Conservation (phyloP, 1,140 invertebrate genomes). For the Camponotus floridanus region DNA sequence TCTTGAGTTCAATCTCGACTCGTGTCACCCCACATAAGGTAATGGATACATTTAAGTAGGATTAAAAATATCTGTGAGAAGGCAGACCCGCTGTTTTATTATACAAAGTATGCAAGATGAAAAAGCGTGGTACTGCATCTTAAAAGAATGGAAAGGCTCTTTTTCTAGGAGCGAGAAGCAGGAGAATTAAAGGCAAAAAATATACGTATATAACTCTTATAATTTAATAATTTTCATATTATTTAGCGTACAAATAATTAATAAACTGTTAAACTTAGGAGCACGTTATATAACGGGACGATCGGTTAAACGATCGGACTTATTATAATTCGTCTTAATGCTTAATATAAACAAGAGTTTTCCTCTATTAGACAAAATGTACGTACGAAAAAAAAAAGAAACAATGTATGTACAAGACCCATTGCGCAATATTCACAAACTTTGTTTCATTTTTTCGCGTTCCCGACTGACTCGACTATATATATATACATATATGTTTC, state of each 20-base stretch:
- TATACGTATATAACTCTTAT: constrained; percentile 72
- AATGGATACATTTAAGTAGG: too few relatives aligned
- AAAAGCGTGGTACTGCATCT: too few relatives aligned
- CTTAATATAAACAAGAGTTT: constrained; percentile 70
- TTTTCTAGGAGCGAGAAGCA: background rate
- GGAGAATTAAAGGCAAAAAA: constrained; percentile 52
- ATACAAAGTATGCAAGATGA: too few relatives aligned
- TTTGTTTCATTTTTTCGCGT: background rate
- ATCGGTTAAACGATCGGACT: constrained; percentile 59
- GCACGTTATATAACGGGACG: constrained; percentile 70
- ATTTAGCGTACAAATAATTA: constrained; percentile 84
- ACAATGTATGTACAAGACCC: background rate
- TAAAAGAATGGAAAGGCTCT: too few relatives aligned
- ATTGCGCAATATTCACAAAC: background rate
- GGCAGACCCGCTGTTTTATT: too few relatives aligned
- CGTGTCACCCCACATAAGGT: too few relatives aligned
- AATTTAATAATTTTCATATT: constrained; percentile 81
- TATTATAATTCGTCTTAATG: constrained; percentile 53
- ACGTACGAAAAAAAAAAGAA: constrained; percentile 3
- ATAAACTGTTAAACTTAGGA: constrained; percentile 78
- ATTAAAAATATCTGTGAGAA: too few relatives aligned
- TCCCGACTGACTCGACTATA: background rate
- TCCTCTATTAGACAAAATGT: constrained; percentile 13
- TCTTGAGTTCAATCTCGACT: too few relatives aligned
- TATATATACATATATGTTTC: background rate